phyloP scores from a whole-genome alignment of 2,888 invertebrate species.

The Melinaea marsaeus region DNA sequence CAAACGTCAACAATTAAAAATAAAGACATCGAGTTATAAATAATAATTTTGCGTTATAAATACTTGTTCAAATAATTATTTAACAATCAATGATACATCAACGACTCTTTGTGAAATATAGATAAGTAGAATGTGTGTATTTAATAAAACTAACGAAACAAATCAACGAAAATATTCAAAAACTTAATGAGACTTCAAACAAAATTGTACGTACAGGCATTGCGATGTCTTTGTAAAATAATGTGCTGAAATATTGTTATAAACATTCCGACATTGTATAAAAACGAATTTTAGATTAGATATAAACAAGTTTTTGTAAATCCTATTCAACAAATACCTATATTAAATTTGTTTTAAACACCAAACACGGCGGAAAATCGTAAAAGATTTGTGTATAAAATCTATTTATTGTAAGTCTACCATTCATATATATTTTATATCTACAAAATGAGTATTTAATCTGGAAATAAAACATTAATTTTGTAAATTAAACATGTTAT shows the following conservation, averaged over 20 bases:
- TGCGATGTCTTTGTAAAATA: background rate
- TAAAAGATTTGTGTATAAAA: background rate
- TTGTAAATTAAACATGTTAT: background rate
- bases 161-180: constrained; percentile 25
- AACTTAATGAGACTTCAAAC: background rate
- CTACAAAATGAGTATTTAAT: background rate
- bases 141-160: constrained; percentile 20
- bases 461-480: constrained; percentile 3
- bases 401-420: background rate
- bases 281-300: background rate
- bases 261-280: constrained; percentile 1
- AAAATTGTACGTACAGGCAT: too few species aligned
- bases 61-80: constrained; percentile 1
- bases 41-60: constrained; percentile 1
- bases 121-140: constrained; percentile 19
- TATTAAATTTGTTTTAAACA: too few species aligned
- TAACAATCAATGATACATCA: background rate
- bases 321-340: too few species aligned
- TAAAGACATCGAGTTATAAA: too few species aligned
- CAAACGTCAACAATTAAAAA: too few species aligned
- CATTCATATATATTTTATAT: background rate
- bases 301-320: too few species aligned
- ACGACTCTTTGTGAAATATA: constrained; percentile 20
- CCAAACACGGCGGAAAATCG: too few species aligned
- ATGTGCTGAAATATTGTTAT: background rate